Evolutionary conservation across 2,113 vertebrate species (phyloP).

Genomic region (Rhabdomys dilectus): DNA sequence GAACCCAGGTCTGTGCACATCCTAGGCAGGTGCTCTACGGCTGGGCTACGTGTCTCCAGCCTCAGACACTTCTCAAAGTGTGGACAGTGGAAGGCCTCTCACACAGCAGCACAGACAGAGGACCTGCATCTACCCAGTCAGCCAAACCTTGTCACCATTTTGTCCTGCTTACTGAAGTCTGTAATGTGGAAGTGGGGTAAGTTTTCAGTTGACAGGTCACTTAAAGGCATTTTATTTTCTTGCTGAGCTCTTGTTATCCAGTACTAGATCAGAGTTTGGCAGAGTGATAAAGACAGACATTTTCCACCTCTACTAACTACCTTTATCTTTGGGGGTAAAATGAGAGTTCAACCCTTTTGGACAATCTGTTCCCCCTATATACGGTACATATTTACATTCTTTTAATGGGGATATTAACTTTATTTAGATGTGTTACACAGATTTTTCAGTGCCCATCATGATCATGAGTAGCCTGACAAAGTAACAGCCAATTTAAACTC

Average conservation of each 20-base stretch:
- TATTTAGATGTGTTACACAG: not conserved
- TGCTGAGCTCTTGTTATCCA: not conserved
- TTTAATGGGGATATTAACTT: not conserved
- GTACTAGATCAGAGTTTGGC: not conserved
- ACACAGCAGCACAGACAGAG: not conserved
- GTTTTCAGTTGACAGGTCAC: not conserved
- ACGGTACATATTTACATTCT: not conserved
- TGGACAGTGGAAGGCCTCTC: not conserved
- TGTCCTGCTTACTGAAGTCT: not conserved
- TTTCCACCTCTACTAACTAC: conserved; percentile 5
- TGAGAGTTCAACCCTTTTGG: not conserved
- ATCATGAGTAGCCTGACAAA: not conserved
- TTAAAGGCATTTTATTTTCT: not conserved
- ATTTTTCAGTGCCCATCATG: not conserved
- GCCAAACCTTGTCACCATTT: not conserved
- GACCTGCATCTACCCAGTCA: not conserved
- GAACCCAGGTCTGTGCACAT: rapidly evolving
- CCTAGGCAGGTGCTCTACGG: no score
- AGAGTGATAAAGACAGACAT: not conserved
- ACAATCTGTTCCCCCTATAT: not conserved
- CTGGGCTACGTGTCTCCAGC: not conserved
- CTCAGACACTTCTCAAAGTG: not conserved
- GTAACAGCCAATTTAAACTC: not conserved
- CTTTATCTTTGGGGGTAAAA: not conserved
- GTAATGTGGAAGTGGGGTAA: not conserved